Evolutionary conservation across 1,140 invertebrate species (phyloP).

Genomic region (Holcopasites calliopsidis): DNA sequence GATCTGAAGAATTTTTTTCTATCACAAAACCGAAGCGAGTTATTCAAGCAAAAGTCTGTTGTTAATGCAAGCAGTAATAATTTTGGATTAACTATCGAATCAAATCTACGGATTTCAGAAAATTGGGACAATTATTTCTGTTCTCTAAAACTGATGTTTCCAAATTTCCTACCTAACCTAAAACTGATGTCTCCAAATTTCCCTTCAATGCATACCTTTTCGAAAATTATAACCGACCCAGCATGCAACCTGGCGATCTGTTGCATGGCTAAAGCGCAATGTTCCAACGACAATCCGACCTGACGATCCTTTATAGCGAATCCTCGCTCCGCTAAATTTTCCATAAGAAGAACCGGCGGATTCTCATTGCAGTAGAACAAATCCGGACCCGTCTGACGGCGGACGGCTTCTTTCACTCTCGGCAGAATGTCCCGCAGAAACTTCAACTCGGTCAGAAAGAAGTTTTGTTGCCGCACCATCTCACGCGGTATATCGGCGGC

Average conservation of each 20-base stretch:
- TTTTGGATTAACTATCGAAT: no score
- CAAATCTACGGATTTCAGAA: no score
- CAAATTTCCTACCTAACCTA: no score
- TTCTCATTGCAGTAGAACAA: conserved; percentile 48
- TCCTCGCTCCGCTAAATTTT: conserved; percentile 75
- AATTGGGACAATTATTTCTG: no score
- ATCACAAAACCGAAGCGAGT: no score
- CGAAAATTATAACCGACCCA: conserved; percentile 75
- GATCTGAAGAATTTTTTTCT: no score
- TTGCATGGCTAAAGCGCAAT: conserved; percentile 74
- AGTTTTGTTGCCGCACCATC: conserved; percentile 22
- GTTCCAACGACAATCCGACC: conserved; percentile 75
- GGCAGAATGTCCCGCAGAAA: conserved; percentile 48
- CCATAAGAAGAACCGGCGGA: conserved; percentile 72
- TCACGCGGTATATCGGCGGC: background rate
- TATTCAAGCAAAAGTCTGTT: no score
- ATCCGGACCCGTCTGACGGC: conserved; percentile 36
- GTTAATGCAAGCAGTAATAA: no score
- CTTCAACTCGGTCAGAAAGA: conserved; percentile 41
- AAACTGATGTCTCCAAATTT: no score
- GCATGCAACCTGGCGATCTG: conserved; percentile 81
- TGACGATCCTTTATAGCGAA: conserved; percentile 77
- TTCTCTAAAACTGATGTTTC: no score
- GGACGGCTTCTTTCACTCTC: conserved; percentile 21
- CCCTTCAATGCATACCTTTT: conserved; percentile 74